Evolutionary conservation across 2,113 vertebrate species (phyloP), one percentile per base, ranked within the genome.

Genomic region (Marcusenius ussheri): DNA sequence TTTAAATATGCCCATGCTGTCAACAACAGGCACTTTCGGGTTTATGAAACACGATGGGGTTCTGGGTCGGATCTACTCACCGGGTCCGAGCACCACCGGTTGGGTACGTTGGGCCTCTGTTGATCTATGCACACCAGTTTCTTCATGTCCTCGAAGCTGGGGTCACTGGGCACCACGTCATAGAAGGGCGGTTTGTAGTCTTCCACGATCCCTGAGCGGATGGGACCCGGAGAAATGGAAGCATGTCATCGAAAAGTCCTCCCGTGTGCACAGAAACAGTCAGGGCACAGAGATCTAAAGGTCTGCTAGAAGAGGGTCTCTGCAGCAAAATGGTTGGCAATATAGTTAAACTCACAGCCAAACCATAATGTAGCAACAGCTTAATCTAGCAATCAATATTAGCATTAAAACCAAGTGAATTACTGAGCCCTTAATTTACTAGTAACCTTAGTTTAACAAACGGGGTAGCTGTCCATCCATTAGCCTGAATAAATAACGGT

Each of bases 71-170:
- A 21, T 47, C 88, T 90, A 96, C 97, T 97, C 91, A 99, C 98
- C 31, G 96, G 96, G 92, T 99, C 98, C 93, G 98, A 99, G 95
- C 99, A 99, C 98, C 98, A 99, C 95, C 98, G 97, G 95, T 99
- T 99, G 92, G 98, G 98, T 96, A 99, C 99, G 95, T 98, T 99
- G 66, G 98, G 98, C 94, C 98, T 97, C 93, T 99, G 98, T 94
- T 99, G 98, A 96, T 99, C 98, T 92, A 98, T 97, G 91, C 98
- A 99, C 90, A 99, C 97, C 88, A 99, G 97, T 39, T 99, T 99
- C 92, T 97, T 99, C 98, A 99, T 99, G 92, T 99, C 98, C 93
- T 99, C 98, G 94, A 99, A 99, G 91, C 98, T 99, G 91, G 98
- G 98, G 87, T 99, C 98, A 10, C 97, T 99, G 0, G 98, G 98